phyloP scores from a whole-genome alignment of 2,888 invertebrate species.

The Catocala fraxini region DNA sequence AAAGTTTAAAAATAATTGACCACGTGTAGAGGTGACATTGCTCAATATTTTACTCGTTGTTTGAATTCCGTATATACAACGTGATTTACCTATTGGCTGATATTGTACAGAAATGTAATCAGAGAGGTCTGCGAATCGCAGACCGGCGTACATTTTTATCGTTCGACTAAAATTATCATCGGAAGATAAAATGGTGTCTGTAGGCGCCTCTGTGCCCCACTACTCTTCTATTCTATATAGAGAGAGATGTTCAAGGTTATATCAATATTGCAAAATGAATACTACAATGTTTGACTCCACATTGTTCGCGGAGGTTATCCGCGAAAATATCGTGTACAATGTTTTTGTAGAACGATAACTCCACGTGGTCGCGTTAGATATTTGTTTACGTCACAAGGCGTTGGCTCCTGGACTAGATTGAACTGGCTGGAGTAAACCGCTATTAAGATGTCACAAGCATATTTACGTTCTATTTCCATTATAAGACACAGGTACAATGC shows the following conservation, averaged over 20 bases:
- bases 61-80: conserved; percentile 12
- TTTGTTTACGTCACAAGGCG: neutral
- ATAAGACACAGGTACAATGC: neutral
- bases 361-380: conserved; percentile 12
- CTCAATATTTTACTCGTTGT: conserved; percentile 16
- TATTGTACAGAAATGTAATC: conserved; percentile 23
- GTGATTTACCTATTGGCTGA: conserved; percentile 14
- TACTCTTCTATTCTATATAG: conserved; percentile 36
- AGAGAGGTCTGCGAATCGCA: conserved; percentile 5
- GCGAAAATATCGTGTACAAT: conserved; percentile 40
- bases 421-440: neutral
- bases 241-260: conserved; percentile 63
- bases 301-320: conserved; percentile 43
- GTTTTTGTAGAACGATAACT: conserved; percentile 16
- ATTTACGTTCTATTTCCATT: conserved; percentile 2
- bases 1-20: conserved; percentile 10
- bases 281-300: conserved; percentile 54
- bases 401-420: neutral
- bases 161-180: conserved; percentile 36
- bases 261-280: conserved; percentile 65
- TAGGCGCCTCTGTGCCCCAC: conserved; percentile 41
- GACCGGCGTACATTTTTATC: conserved; percentile 29
- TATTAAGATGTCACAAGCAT: neutral
- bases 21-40: conserved; percentile 30
- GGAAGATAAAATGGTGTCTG: conserved; percentile 37